Conservation (phyloP, 2,888 invertebrate genomes). For the Notodonta dromedarius region DNA sequence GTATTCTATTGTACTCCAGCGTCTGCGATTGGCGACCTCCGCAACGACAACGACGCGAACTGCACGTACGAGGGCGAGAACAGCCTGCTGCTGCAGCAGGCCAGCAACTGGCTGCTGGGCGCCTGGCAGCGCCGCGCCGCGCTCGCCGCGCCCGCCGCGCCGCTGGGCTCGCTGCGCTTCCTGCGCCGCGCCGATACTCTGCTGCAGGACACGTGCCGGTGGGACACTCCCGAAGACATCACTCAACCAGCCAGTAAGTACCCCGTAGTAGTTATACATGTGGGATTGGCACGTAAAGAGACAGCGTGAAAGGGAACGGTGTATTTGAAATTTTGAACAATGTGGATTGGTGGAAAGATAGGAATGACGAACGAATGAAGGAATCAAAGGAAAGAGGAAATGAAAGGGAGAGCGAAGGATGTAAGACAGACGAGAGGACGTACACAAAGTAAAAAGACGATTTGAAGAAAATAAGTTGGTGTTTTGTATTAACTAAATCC, state of each 20-base stretch:
- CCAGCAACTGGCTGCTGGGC: slow-evolving; percentile 92
- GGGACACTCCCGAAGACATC: slow-evolving; percentile 75
- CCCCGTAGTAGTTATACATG: too few relatives aligned
- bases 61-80: slow-evolving; percentile 97
- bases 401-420: too few relatives aligned
- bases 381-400: too few relatives aligned
- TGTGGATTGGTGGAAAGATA: too few relatives aligned
- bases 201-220: slow-evolving; percentile 80
- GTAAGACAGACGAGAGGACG: too few relatives aligned
- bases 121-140: slow-evolving; percentile 78
- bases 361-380: too few relatives aligned
- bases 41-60: slow-evolving; percentile 93
- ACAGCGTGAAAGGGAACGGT: too few relatives aligned
- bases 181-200: slow-evolving; percentile 82
- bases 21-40: slow-evolving; percentile 88
- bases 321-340: too few relatives aligned
- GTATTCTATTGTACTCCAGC: slow-evolving; percentile 67
- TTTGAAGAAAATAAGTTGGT: too few relatives aligned
- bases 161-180: slow-evolving; percentile 87
- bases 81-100: slow-evolving; percentile 94
- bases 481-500: too few relatives aligned
- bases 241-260: slow-evolving; percentile 81
- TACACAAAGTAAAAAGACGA: too few relatives aligned
- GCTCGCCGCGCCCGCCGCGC: slow-evolving; percentile 79
- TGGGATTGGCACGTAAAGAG: too few relatives aligned